Conservation (phyloP, 1,140 invertebrate species). For the Cotesia vestalis region DNA sequence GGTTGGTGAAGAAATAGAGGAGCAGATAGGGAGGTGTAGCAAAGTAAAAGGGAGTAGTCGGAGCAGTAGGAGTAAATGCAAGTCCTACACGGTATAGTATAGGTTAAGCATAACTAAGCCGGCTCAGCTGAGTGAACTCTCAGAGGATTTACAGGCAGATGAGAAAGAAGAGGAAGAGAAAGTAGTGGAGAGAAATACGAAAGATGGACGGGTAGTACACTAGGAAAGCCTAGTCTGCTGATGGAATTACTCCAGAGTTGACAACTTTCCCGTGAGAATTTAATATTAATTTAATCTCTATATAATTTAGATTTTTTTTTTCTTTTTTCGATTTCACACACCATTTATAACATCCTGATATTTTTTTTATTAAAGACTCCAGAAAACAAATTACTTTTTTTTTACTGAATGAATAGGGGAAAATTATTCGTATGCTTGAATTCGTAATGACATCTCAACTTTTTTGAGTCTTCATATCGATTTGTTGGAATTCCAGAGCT, state of each 20-base stretch:
- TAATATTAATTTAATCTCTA: neutral
- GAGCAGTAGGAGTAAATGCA: neutral
- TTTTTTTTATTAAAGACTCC: no score
- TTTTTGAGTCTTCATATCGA: no score
- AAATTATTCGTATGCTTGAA: no score
- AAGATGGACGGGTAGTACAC: neutral
- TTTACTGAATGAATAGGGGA: no score
- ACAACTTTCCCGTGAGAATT: conserved; percentile 30
- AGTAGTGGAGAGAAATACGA: conserved; percentile 15
- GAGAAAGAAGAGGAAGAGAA: neutral
- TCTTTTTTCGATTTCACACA: conserved; percentile 6
- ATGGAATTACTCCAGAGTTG: conserved; percentile 24
- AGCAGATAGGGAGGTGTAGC: no score
- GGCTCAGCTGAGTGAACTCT: conserved; percentile 41
- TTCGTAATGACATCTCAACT: no score
- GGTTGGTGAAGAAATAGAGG: no score
- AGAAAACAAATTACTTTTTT: no score
- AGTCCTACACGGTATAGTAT: conserved; percentile 5
- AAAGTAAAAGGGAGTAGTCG: neutral
- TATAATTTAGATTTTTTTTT: conserved; percentile 4
- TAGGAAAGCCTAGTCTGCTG: conserved; percentile 13
- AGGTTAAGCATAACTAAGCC: conserved; percentile 46
- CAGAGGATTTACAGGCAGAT: conserved; percentile 35
- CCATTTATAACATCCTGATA: neutral
- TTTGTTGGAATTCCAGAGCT: no score